phyloP scores from a whole-genome alignment of 2,888 invertebrate genomes.

The Drosophila lacicola region DNA sequence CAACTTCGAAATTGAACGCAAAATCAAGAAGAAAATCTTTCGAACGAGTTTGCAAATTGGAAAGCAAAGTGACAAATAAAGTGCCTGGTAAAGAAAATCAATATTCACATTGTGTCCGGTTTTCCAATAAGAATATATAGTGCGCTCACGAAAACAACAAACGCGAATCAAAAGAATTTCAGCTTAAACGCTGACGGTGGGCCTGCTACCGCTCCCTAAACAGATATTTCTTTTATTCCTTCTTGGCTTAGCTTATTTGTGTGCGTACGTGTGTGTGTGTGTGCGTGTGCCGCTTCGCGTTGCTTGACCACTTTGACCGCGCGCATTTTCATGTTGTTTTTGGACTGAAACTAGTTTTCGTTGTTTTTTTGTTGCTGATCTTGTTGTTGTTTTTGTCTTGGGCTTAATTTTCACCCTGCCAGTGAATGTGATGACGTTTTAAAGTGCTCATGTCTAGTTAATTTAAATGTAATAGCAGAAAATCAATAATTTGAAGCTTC shows the following conservation, averaged over 20 bases:
- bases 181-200: constrained; percentile 37
- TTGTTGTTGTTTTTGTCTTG: constrained; percentile 24
- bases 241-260: constrained; percentile 29
- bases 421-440: constrained; percentile 62
- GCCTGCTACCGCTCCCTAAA: constrained; percentile 67
- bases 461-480: constrained; percentile 59
- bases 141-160: constrained; percentile 34
- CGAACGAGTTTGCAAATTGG: constrained; percentile 13
- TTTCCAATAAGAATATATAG: constrained; percentile 63
- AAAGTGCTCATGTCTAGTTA: constrained; percentile 43
- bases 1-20: constrained; percentile 7
- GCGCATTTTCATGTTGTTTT: constrained; percentile 70
- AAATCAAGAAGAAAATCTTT: constrained; percentile 6
- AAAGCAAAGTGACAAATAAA: constrained; percentile 29
- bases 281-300: constrained; percentile 64
- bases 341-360: constrained; percentile 65
- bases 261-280: constrained; percentile 9
- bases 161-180: constrained; percentile 42
- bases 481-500: constrained; percentile 75
- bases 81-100: constrained; percentile 67
- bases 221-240: constrained; percentile 51
- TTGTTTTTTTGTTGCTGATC: constrained; percentile 14
- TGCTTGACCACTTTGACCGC: constrained; percentile 80
- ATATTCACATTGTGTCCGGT: constrained; percentile 44
- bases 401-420: constrained; percentile 49